These are phyloP conservation scores for Teleogryllus oceanicus DNA, from an alignment of 2,888 invertebrate species.

Conservation along the genomic window DNA sequence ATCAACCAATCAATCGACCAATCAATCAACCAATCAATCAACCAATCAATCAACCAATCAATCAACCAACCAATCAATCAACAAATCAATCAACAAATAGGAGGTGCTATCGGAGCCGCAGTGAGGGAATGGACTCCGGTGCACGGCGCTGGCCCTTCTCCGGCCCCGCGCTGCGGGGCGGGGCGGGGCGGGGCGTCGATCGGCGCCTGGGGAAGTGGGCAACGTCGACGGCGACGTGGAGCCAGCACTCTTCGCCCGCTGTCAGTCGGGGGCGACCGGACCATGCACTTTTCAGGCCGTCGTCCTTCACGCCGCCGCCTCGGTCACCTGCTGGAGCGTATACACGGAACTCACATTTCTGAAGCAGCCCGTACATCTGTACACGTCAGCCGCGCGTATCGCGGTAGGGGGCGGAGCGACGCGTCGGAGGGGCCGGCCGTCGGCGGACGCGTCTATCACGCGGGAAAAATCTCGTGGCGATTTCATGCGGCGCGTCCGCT, in stretches of 20 bases:
- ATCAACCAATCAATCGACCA: no score
- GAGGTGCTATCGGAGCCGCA: no score
- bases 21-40: no score
- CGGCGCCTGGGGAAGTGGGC: neutral
- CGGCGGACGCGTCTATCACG: neutral
- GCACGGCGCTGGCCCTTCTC: no score
- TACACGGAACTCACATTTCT: constrained; percentile 18
- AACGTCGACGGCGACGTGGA: neutral
- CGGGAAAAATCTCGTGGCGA: constrained; percentile 1
- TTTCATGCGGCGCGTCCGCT: neutral
- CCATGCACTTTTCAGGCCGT: neutral
- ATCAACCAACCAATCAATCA: no score
- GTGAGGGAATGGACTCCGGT: no score
- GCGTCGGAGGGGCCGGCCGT: neutral
- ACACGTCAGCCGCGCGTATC: neutral
- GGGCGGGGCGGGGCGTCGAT: neutral
- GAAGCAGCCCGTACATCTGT: constrained; percentile 10
- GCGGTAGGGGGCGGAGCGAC: neutral
- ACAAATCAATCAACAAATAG: no score
- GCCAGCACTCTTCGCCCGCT: neutral
- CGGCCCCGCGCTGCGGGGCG: no score
- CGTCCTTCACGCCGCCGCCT: neutral
- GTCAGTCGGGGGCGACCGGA: neutral
- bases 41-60: no score
- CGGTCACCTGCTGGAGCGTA: constrained; percentile 5